Conservation (phyloP, 1,140 invertebrate genomes). For the Chlorops oryzae region DNA sequence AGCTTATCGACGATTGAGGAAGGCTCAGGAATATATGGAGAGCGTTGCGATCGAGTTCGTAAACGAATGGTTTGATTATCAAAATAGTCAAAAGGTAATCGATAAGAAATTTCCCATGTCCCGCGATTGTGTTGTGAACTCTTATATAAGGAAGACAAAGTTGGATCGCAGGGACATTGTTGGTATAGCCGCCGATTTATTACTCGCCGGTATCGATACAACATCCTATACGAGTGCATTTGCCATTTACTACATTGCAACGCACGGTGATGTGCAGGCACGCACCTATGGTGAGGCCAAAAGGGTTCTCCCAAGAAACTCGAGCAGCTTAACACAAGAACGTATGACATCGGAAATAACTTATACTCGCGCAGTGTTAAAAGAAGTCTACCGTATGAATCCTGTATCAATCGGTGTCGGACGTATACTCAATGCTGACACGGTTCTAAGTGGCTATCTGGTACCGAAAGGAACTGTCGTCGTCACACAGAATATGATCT, state of each 20-base stretch:
- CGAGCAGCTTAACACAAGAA: constrained; percentile 54
- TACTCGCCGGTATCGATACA: constrained; percentile 83
- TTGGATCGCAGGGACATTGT: constrained; percentile 72
- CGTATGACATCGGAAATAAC: constrained; percentile 56
- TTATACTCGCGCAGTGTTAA: constrained; percentile 74
- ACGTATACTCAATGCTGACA: constrained; percentile 67
- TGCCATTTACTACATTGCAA: constrained; percentile 72
- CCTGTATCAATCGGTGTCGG: constrained; percentile 77
- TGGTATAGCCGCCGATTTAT: constrained; percentile 73
- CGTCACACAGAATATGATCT: constrained; percentile 81
- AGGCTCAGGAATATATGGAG: constrained; percentile 69
- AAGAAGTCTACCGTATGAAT: constrained; percentile 78
- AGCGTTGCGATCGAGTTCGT: constrained; percentile 65
- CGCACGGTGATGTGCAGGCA: constrained; percentile 66
- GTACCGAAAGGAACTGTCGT: constrained; percentile 83
- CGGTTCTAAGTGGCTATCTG: constrained; percentile 71
- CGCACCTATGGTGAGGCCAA: constrained; percentile 62
- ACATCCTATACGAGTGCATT: constrained; percentile 76
- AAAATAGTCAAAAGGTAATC: constrained; percentile 33
- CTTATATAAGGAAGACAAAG: constrained; percentile 60
- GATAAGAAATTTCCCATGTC: constrained; percentile 11
- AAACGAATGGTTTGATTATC: constrained; percentile 53
- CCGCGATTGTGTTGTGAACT: constrained; percentile 54
- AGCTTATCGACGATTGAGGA: constrained; percentile 62
- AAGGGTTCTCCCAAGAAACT: constrained; percentile 51